Evolutionary conservation across 2,113 vertebrate species (phyloP).

Genomic region (Sinocyclocheilus anophthalmus): DNA sequence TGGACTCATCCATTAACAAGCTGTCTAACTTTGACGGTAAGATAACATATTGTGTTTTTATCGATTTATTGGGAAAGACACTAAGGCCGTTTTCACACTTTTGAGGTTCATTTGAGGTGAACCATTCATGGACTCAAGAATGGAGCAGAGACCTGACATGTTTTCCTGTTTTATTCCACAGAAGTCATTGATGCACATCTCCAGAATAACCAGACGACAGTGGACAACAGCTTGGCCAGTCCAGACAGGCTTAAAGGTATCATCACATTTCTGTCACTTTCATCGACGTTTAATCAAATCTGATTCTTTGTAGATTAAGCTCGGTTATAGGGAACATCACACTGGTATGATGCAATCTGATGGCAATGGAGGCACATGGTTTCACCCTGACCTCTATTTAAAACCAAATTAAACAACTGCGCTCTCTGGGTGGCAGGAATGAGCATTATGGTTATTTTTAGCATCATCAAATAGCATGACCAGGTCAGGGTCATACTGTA

Average conservation of each 20-base stretch:
- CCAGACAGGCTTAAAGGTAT: conserved; percentile 75
- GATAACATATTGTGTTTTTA: conserved; percentile 8
- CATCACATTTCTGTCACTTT: not conserved
- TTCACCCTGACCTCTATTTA: not conserved
- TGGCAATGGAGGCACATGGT: not conserved
- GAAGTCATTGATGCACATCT: conserved; percentile 79
- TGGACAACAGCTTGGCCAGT: conserved; percentile 73
- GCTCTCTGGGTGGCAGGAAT: not conserved
- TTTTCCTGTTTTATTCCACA: conserved; percentile 33
- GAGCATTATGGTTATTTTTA: conserved; percentile 14
- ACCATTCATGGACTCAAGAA: not conserved
- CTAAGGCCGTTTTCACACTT: not conserved
- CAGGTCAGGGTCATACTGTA: not conserved
- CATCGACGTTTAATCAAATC: not conserved
- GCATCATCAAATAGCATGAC: not conserved
- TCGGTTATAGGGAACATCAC: not conserved
- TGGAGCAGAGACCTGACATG: not conserved
- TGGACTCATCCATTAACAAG: conserved; percentile 77
- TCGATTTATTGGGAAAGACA: not conserved
- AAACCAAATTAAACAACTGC: conserved; percentile 9
- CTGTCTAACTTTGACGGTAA: conserved; percentile 79
- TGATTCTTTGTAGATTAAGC: not conserved
- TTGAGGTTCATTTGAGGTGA: not conserved
- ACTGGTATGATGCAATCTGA: not conserved
- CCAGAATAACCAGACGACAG: conserved; percentile 77